A percentile compares a stretch with the other conserved stretches of the same genome.
phyloP scores from a whole-genome alignment of 1,140 invertebrate species.

The Drosophila prosaltans region DNA sequence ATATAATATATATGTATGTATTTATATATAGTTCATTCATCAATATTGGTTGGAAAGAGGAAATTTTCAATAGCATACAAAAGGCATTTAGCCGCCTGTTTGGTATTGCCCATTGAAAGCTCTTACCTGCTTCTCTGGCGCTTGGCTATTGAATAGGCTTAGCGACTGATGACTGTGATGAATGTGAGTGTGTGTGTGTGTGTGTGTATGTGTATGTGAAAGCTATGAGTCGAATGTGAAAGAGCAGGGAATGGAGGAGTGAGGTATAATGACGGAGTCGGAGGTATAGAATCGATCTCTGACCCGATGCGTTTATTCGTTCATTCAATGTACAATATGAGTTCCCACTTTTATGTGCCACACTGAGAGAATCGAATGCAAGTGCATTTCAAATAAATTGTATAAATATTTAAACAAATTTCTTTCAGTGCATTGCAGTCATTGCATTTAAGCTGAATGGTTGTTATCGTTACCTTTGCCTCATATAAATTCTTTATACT shows the following conservation, averaged over 20 bases:
- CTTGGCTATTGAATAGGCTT: slow-evolving; percentile 64
- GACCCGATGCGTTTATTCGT: slow-evolving; percentile 6
- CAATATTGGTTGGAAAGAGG: slow-evolving; percentile 54
- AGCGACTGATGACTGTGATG: slow-evolving; percentile 29
- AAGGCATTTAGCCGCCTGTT: slow-evolving; percentile 76
- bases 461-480: slow-evolving; percentile 68
- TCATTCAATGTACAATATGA: slow-evolving; percentile 9
- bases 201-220: too few species aligned
- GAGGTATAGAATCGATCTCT: slow-evolving; percentile 3
- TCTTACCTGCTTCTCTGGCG: background rate
- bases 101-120: slow-evolving; percentile 70
- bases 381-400: too few species aligned
- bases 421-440: slow-evolving; percentile 9
- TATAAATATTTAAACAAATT: background rate
- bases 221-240: background rate
- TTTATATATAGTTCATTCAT: slow-evolving; percentile 15
- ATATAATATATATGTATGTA: background rate
- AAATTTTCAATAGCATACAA: slow-evolving; percentile 64
- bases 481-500: slow-evolving; percentile 48
- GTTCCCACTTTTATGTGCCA: background rate
- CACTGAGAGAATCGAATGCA: background rate
- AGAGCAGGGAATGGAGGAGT: background rate
- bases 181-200: slow-evolving; percentile 13
- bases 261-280: background rate
- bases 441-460: slow-evolving; percentile 48